Conservation (phyloP, 2,797 vertebrate genomes). For the Remorina albescens region DNA sequence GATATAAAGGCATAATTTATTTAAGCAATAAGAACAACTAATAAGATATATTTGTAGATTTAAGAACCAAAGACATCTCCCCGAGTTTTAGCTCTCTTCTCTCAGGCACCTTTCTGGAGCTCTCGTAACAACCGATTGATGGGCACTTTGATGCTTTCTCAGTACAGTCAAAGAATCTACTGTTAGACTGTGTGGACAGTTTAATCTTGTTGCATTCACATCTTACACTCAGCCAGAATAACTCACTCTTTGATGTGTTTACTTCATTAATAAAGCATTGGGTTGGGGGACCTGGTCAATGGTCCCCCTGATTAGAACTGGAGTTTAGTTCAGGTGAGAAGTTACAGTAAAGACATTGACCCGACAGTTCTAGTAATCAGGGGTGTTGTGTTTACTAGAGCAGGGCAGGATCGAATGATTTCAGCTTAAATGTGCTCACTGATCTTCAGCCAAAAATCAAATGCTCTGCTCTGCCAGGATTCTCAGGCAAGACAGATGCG, state of each 20-base stretch:
- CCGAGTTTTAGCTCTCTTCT: no score
- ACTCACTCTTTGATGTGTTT: not conserved
- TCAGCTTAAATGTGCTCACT: slow-evolving; percentile 29
- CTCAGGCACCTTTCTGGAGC: no score
- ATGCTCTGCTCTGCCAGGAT: slow-evolving; percentile 3
- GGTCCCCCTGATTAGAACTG: not conserved
- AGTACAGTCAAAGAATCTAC: no score
- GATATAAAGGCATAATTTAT: no score
- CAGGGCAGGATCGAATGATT: slow-evolving; percentile 12
- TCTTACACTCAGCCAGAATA: not conserved
- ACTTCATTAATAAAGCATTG: not conserved
- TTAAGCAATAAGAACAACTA: no score
- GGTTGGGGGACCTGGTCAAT: not conserved
- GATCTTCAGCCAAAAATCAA: slow-evolving; percentile 19
- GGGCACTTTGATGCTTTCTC: no score
- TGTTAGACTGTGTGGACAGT: no score
- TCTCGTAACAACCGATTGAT: no score
- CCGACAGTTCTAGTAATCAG: not conserved
- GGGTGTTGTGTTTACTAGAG: slow-evolving; percentile 1
- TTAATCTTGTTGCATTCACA: not conserved
- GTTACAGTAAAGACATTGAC: not conserved
- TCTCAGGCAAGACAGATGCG: slow-evolving; percentile 11
- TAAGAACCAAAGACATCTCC: no score
- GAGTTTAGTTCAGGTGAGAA: not conserved
- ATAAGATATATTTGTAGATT: no score